These are phyloP conservation scores for Prostheceraeus crozeri DNA, from an alignment of 2,888 invertebrate species.

Conservation along the genomic window DNA sequence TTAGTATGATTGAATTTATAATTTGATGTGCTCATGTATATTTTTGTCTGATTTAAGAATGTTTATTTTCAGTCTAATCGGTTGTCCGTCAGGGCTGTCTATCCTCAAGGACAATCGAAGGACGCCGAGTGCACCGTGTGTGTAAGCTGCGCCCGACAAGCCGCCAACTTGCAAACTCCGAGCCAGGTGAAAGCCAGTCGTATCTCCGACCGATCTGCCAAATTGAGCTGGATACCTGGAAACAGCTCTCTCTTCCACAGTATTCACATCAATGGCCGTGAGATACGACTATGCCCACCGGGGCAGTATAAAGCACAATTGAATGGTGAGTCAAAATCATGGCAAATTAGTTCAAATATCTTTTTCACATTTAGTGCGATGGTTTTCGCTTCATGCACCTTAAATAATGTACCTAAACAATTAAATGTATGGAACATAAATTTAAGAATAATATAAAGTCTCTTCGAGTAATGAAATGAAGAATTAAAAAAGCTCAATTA, in stretches of 20 bases:
- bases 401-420: too few species aligned
- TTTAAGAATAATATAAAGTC: too few species aligned
- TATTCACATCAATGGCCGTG: constrained; percentile 92
- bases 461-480: too few species aligned
- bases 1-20: too few species aligned
- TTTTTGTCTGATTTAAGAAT: too few species aligned
- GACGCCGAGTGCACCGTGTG: constrained; percentile 98
- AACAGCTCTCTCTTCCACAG: constrained; percentile 97
- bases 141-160: constrained; percentile 68
- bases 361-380: too few species aligned
- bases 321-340: constrained; percentile 63
- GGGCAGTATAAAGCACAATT: constrained; percentile 83
- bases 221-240: constrained; percentile 92
- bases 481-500: too few species aligned
- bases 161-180: constrained; percentile 27
- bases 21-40: too few species aligned
- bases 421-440: too few species aligned
- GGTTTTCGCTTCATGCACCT: too few species aligned
- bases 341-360: too few species aligned
- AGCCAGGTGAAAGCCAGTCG: constrained; percentile 68
- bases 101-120: constrained; percentile 80
- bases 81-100: constrained; percentile 89
- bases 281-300: constrained; percentile 61
- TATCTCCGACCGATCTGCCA: constrained; percentile 81
- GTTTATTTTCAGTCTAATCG: too few species aligned